These are phyloP conservation scores for Phyllotreta striolata DNA, from an alignment of 2,888 invertebrate genomes.

Conservation along the genomic window DNA sequence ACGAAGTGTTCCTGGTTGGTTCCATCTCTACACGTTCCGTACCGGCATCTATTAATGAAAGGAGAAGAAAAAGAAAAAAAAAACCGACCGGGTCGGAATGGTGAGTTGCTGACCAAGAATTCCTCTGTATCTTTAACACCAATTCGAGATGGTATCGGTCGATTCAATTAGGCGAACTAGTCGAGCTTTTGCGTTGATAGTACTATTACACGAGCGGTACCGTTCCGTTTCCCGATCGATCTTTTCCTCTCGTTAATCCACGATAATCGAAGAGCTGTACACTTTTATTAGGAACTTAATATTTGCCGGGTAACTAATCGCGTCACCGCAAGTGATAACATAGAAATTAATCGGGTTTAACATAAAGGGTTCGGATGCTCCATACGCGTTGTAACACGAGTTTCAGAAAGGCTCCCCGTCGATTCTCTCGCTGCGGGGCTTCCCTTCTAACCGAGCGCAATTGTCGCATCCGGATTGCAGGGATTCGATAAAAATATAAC, in stretches of 20 bases:
- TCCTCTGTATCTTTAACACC: too few relatives aligned
- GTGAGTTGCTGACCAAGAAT: too few relatives aligned
- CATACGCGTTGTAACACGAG: constrained; percentile 13
- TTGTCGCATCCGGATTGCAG: constrained; percentile 37
- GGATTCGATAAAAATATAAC: too few relatives aligned
- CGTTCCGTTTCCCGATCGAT: constrained; percentile 18
- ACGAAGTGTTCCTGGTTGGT: too few relatives aligned
- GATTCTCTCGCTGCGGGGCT: constrained; percentile 21
- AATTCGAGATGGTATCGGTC: constrained; percentile 12
- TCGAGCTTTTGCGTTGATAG: constrained; percentile 7
- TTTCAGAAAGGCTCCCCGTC: constrained; percentile 21
- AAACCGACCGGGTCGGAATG: too few relatives aligned
- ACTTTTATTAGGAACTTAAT: too few relatives aligned
- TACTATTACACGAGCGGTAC: constrained; percentile 21
- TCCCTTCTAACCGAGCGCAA: constrained; percentile 35
- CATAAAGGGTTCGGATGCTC: constrained; percentile 14
- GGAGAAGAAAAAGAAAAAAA: too few relatives aligned
- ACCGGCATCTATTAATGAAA: too few relatives aligned
- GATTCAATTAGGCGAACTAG: constrained; percentile 24
- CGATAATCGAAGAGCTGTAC: too few relatives aligned
- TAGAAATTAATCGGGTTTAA: constrained; percentile 20
- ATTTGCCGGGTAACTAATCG: too few relatives aligned
- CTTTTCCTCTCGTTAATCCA: too few relatives aligned
- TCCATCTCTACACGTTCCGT: too few relatives aligned
- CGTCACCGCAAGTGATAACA: constrained; percentile 3